Conservation (phyloP, 2,797 vertebrate genomes). For the Phaenicophaeus curvirostris region DNA sequence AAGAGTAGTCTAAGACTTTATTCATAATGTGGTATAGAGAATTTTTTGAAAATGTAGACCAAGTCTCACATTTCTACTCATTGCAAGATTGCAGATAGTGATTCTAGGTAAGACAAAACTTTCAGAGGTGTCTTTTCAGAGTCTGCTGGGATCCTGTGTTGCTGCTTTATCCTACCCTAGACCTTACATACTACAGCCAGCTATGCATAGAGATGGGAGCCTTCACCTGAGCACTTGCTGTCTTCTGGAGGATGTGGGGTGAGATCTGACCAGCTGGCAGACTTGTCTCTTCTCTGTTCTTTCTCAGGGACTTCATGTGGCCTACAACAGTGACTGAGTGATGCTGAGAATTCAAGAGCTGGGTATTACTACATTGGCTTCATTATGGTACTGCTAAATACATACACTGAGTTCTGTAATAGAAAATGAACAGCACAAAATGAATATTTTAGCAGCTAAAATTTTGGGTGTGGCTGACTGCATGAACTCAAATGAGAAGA, state of each 20-base stretch:
- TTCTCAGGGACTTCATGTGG: not conserved
- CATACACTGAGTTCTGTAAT: not conserved
- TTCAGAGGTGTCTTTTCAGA: not conserved
- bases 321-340: not conserved
- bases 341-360: not conserved
- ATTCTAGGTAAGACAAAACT: not conserved
- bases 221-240: not conserved
- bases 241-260: not conserved
- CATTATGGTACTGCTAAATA: not conserved
- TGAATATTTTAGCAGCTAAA: not conserved
- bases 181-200: not conserved
- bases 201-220: not conserved
- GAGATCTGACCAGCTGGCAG: not conserved
- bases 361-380: not conserved
- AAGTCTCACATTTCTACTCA: not conserved
- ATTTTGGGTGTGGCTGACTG: not conserved
- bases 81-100: not conserved
- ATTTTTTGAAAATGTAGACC: not conserved
- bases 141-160: not conserved
- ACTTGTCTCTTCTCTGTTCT: not conserved
- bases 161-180: not conserved
- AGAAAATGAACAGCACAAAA: not conserved
- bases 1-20: not conserved
- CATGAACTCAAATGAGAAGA: not conserved
- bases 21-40: not conserved